Evolutionary conservation across 2,113 vertebrate genomes (phyloP).

Genomic region (Pseudolaguvia tuberculata): DNA sequence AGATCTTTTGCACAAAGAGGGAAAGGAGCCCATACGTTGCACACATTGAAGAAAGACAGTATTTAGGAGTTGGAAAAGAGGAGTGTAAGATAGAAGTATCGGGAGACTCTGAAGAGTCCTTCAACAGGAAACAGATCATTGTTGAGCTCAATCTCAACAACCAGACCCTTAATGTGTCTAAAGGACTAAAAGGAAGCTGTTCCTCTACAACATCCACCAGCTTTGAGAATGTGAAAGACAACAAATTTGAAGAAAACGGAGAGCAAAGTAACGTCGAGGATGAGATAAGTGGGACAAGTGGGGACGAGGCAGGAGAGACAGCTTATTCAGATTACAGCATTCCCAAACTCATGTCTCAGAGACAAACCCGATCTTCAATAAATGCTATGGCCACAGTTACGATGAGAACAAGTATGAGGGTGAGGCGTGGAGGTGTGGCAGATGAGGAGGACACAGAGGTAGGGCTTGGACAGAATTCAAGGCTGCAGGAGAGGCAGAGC

Average conservation of each 20-base stretch:
- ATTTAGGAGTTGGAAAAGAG: constrained; percentile 60
- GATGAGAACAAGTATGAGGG: constrained; percentile 49
- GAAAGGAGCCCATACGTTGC: constrained; percentile 69
- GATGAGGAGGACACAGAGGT: constrained; percentile 56
- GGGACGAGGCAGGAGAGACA: constrained; percentile 51
- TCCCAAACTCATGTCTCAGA: constrained; percentile 51
- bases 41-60: constrained; percentile 66
- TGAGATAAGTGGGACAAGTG: constrained; percentile 39
- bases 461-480: constrained; percentile 69
- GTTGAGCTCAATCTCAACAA: constrained; percentile 87
- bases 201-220: constrained; percentile 31
- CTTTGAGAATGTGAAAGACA: constrained; percentile 48
- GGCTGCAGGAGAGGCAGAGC: constrained; percentile 77
- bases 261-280: constrained; percentile 46
- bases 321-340: constrained; percentile 36
- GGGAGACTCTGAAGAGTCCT: constrained; percentile 64
- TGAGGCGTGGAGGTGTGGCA: constrained; percentile 54
- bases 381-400: constrained; percentile 61
- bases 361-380: constrained; percentile 53
- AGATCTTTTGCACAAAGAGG: constrained; percentile 76
- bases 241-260: constrained; percentile 33
- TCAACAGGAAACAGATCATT: constrained; percentile 78
- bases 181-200: constrained; percentile 70
- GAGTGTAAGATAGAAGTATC: constrained; percentile 59
- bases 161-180: constrained; percentile 81